phyloP scores from a whole-genome alignment of 2,113 vertebrate genomes.

The Alligator mississippiensis region DNA sequence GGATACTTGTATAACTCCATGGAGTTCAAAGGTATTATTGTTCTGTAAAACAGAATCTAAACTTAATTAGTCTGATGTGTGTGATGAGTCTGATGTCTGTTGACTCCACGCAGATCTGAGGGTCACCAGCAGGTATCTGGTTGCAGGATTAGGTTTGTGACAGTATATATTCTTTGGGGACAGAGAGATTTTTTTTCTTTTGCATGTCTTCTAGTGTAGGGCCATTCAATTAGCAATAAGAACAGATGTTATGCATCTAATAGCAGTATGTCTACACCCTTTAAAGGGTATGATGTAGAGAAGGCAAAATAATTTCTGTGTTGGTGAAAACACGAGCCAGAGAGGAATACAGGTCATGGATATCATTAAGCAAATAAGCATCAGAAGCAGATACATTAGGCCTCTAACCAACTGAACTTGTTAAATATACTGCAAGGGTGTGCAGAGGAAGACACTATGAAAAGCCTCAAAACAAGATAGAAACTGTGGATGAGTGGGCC shows the following conservation, averaged over 20 bases:
- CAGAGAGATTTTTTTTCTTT: neutral
- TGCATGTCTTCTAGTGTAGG: neutral
- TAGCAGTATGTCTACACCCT: neutral
- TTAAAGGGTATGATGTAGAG: neutral
- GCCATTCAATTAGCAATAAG: neutral
- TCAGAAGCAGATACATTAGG: neutral
- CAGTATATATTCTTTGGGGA: neutral
- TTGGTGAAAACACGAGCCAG: neutral
- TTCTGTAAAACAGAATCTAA: neutral
- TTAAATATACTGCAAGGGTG: neutral
- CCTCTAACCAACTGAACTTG: neutral
- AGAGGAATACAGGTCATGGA: neutral
- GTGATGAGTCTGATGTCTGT: neutral
- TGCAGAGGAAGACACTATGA: neutral
- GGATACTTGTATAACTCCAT: neutral
- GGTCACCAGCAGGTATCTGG: neutral
- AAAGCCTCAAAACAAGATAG: neutral
- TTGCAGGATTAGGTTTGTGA: neutral
- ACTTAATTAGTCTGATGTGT: no score
- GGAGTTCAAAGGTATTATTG: neutral
- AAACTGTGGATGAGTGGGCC: constrained; percentile 1
- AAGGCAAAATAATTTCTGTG: neutral
- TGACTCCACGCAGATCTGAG: neutral
- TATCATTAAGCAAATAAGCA: neutral
- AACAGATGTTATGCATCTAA: neutral